Evolutionary conservation across 2,113 vertebrate species (phyloP).

Genomic region (Callopanchax toddi): DNA sequence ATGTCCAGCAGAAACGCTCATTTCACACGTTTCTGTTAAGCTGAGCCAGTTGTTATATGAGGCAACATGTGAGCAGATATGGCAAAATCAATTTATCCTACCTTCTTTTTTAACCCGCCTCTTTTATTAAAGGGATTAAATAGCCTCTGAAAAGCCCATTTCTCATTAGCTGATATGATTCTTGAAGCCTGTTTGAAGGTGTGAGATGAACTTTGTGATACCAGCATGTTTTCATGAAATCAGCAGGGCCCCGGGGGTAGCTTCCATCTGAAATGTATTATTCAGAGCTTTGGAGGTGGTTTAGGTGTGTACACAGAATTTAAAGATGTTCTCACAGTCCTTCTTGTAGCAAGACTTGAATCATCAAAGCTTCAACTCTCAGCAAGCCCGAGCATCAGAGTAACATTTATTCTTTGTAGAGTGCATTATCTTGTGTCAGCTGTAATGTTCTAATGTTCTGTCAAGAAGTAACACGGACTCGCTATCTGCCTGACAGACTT

Average conservation of each 20-base stretch:
- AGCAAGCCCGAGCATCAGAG: slow-evolving; percentile 29
- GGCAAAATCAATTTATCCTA: background rate
- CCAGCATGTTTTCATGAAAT: background rate
- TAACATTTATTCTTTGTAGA: slow-evolving; percentile 14
- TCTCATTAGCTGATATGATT: background rate
- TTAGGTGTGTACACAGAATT: background rate
- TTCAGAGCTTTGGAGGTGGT: background rate
- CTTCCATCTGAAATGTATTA: slow-evolving; percentile 13
- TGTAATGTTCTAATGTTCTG: background rate
- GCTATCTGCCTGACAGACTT: background rate
- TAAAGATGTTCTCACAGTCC: slow-evolving; percentile 6
- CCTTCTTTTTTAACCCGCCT: background rate
- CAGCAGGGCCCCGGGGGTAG: background rate
- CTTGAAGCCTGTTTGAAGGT: background rate
- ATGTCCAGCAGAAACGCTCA: no score
- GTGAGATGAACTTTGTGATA: background rate
- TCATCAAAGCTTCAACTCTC: slow-evolving; percentile 14
- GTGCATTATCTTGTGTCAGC: slow-evolving; percentile 3
- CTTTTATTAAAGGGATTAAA: background rate
- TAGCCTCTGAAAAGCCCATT: background rate
- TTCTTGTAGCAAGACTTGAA: background rate
- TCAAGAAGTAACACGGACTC: background rate
- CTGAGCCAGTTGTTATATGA: no score
- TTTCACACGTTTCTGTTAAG: no score
- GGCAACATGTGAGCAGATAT: background rate